Base-by-base conservation (phyloP, 2,113 vertebrate genomes). In the Drymodes brunneopygia region DNA sequence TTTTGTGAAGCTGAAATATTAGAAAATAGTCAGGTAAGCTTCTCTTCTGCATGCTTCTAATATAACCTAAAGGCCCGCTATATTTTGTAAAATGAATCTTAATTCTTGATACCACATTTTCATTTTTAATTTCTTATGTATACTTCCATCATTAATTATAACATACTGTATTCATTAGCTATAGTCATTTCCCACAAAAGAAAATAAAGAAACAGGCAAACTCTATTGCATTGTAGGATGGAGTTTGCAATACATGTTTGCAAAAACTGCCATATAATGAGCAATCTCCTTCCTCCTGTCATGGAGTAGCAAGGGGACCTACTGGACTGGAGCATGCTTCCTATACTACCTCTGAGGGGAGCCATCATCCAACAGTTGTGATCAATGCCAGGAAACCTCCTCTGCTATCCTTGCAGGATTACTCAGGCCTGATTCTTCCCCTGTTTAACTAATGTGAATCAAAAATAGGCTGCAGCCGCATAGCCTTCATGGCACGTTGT, bases 331-430 rank as follows among this genome's bases (percentile, higher is more conserved):
- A 28, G 92, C 80, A 90, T 17, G 20, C 79, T 93, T 88, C 61
- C 90, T 61, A 8, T 72, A 20, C 80, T 19, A 20, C 95, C 96
- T 97, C 95, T 96, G 95, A 92, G 96, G 95, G 96, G 96, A 97
- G 96, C 95, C 94, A 88, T 96, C 74, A 90, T 81, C 94, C 92
- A 96, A 28, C 86, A 84, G 61, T 96, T 96, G 75, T 84, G 36
- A 38, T 71, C 72, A 65, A 31, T 81, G 86, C 61, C 93, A 90
- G 82, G 71, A 74, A 81, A 78, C 24, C 35, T 31, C 66, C 12
- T 60, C 72, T 70, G 47, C 54, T 70, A 60, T 44, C 58, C 14
- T 70, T 78, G 58, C 40, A 56, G 31, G 33, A 62, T 38, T 50
- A 10, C 28, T 8, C 10, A 27, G 66, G 38, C 33, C 67, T 35